phyloP scores from a whole-genome alignment of 2,797 vertebrate species.

The Leucoraja ocellata region DNA sequence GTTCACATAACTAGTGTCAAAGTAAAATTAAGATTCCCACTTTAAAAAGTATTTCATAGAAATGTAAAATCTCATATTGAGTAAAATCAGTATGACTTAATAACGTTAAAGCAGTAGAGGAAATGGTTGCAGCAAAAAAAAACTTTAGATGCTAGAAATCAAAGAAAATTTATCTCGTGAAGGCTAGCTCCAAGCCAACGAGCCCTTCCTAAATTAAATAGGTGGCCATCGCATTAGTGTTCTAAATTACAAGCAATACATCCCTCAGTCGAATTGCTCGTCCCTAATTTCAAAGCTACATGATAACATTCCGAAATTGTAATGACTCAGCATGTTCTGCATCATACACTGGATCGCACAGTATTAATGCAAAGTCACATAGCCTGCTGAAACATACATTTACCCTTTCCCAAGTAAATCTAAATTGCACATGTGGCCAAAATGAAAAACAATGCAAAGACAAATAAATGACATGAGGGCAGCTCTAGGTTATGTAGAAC shows the following conservation, averaged over 20 bases:
- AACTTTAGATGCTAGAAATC: too few species aligned
- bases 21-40: not conserved
- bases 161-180: not conserved
- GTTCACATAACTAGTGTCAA: not conserved
- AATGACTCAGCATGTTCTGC: not conserved
- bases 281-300: not conserved
- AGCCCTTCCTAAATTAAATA: not conserved
- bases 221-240: not conserved
- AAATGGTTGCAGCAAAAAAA: not conserved
- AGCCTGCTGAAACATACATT: not conserved
- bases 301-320: not conserved
- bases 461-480: not conserved
- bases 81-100: not conserved
- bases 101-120: not conserved
- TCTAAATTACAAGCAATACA: not conserved
- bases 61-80: not conserved
- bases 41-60: not conserved
- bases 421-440: not conserved
- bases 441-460: not conserved
- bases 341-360: too few species aligned
- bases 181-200: not conserved
- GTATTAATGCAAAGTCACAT: not conserved
- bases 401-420: not conserved
- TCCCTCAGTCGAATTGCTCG: not conserved
- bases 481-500: not conserved